Evolutionary conservation across 2,113 vertebrate genomes (phyloP).

Genomic region (Ceuthmochares aereus): DNA sequence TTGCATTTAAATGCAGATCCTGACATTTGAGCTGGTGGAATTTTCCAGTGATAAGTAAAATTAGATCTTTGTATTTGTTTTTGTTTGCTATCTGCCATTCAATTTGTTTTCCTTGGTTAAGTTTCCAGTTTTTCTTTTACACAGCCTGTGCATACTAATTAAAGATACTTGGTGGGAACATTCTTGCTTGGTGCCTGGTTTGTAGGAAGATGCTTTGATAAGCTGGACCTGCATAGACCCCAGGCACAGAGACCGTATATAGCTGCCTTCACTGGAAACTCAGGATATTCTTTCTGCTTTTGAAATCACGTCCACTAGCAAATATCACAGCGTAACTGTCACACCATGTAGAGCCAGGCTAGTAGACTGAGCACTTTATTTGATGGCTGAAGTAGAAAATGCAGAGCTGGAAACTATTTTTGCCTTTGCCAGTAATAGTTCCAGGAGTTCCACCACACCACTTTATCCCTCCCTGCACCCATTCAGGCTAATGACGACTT

Average conservation of each 20-base stretch:
- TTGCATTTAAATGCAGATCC: neutral
- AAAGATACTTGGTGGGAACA: neutral
- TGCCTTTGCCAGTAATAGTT: neutral
- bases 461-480: neutral
- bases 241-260: neutral
- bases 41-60: constrained; percentile 2
- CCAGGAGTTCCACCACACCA: neutral
- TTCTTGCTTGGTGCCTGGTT: neutral
- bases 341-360: neutral
- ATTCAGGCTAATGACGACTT: neutral
- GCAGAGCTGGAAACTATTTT: neutral
- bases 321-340: neutral
- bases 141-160: neutral
- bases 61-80: constrained; percentile 43
- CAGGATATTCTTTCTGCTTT: neutral
- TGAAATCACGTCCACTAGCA: neutral
- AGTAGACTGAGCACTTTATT: neutral
- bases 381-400: neutral
- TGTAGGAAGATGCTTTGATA: neutral
- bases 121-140: constrained; percentile 31
- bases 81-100: constrained; percentile 30
- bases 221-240: neutral
- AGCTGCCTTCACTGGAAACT: neutral
- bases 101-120: constrained; percentile 52
- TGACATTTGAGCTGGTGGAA: constrained; percentile 19